Conservation (phyloP, 2,888 invertebrate species). For the Drosophila barbarae region DNA sequence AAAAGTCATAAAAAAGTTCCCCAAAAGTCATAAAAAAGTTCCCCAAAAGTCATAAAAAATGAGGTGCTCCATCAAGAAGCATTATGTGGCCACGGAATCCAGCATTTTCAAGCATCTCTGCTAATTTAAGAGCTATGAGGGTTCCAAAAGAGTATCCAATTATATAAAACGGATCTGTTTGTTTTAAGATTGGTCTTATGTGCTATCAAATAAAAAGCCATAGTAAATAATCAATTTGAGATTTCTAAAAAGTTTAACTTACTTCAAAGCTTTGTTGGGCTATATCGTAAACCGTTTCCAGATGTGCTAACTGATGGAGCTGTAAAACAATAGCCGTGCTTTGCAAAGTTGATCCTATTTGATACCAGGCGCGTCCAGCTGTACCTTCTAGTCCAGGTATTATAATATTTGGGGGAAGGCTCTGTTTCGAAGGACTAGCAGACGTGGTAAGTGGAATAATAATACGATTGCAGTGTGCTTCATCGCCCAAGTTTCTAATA, state of each 20-base stretch:
- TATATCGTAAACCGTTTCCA: slow-evolving; percentile 67
- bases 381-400: slow-evolving; percentile 86
- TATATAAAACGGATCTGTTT: slow-evolving; percentile 85
- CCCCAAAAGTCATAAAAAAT: too few species aligned
- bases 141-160: slow-evolving; percentile 95
- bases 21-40: too few species aligned
- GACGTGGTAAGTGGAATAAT: slow-evolving; percentile 81
- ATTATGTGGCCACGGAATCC: slow-evolving; percentile 84
- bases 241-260: slow-evolving; percentile 19
- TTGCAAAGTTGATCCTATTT: slow-evolving; percentile 65
- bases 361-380: slow-evolving; percentile 80
- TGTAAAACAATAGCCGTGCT: slow-evolving; percentile 73
- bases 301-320: slow-evolving; percentile 67
- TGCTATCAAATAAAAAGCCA: slow-evolving; percentile 79
- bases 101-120: slow-evolving; percentile 84
- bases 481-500: slow-evolving; percentile 84
- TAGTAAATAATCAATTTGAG: not conserved
- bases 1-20: too few species aligned
- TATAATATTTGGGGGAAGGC: slow-evolving; percentile 77
- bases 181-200: slow-evolving; percentile 82
- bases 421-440: slow-evolving; percentile 55
- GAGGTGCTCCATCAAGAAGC: slow-evolving; percentile 91
- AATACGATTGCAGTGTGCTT: slow-evolving; percentile 81
- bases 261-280: slow-evolving; percentile 71
- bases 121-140: slow-evolving; percentile 88